Base-by-base conservation (phyloP, 2,888 invertebrate species). In the Antheraea yamamai region DNA sequence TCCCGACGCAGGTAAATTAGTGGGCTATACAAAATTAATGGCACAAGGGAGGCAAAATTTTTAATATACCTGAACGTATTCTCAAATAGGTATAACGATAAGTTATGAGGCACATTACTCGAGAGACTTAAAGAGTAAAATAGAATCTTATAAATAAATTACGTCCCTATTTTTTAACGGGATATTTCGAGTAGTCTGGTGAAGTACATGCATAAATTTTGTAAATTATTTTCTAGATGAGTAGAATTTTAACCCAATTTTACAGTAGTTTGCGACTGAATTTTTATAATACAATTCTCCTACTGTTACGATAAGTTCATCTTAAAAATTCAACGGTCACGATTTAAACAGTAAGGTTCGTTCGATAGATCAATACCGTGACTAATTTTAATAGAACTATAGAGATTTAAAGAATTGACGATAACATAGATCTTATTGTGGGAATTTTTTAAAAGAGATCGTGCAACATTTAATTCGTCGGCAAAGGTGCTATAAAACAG, bases 191-290 rank as follows among this genome's bases (percentile, higher is more conserved):
- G 89, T 88, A 86, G 87, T 85, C 83, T 81, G n/a, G n/a, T n/a
- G 84, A 88, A 70, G 30, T 66, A 66, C 64, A 66, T 66, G 64
- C 39, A 70, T 79, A 87, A 87, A 84, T 86, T 91, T 91, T 93
- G 89, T 91, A 90, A 92, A 91, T 90, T 89, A 82, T 92, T 94
- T 94, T 93, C 89, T 94, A 94, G 92, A 90, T 85, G 83, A 82
- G 88, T 94, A 94, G 92, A 84, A 81, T 87, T 90, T 89, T 84
- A 89, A 91, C 88, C 87, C 87, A 91, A 90, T 91, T 93, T 90
- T 91, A 83, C 88, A 91, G 92, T 94, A 94, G 95, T 89, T 90
- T 85, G 92, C 90, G 95, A 95, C 94, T 94, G 94, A 95, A 93
- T 93, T 94, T 94, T 94, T 90, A 93, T 94, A 92, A 88, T 82